These are phyloP conservation scores for Helicoverpa assulta DNA, from an alignment of 2,888 invertebrate genomes.

Conservation along the genomic window DNA sequence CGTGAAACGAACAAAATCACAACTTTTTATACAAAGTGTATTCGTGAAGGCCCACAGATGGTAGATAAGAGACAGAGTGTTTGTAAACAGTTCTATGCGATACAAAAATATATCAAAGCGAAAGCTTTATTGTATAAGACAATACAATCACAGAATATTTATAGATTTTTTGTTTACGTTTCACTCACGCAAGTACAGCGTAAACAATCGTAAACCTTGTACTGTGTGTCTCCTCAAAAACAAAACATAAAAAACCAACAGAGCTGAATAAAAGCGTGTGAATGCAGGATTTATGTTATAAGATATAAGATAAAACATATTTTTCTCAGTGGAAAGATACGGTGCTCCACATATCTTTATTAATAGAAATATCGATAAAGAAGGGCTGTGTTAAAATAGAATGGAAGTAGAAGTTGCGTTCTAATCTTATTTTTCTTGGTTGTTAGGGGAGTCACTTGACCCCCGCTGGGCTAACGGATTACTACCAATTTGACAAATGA, in stretches of 20 bases:
- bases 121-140: slow-evolving; percentile 5
- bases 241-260: neutral
- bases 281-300: neutral
- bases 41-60: neutral
- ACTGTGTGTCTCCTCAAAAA: slow-evolving; percentile 12
- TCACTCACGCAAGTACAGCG: slow-evolving; percentile 3
- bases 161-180: slow-evolving; percentile 16
- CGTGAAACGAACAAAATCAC: neutral
- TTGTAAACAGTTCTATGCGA: slow-evolving; percentile 10
- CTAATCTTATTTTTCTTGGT: slow-evolving; percentile 22
- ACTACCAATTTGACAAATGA: slow-evolving; percentile 41
- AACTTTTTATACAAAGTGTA: neutral
- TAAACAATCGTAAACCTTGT: slow-evolving; percentile 29
- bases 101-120: neutral
- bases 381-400: slow-evolving; percentile 53
- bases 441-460: slow-evolving; percentile 5
- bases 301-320: slow-evolving; percentile 14
- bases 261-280: neutral
- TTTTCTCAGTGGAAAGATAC: slow-evolving; percentile 16
- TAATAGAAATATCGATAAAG: slow-evolving; percentile 27
- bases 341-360: slow-evolving; percentile 44
- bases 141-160: slow-evolving; percentile 6
- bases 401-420: slow-evolving; percentile 14
- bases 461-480: slow-evolving; percentile 22
- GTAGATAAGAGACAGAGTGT: neutral